phyloP scores from a whole-genome alignment of 2,113 vertebrate species.

The Lethenteron camtschaticum region DNA sequence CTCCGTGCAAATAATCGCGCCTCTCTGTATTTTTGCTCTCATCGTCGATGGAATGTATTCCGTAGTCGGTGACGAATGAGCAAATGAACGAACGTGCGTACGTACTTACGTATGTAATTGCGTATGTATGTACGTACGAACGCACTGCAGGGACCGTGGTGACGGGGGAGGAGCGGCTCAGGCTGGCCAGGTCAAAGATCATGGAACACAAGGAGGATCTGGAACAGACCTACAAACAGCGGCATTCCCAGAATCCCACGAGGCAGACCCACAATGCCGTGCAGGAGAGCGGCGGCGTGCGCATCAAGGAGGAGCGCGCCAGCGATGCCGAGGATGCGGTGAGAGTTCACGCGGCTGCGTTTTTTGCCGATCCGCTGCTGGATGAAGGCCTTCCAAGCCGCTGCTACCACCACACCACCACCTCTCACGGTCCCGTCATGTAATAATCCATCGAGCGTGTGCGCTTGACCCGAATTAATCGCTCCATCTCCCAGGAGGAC shows the following conservation, averaged over 20 bases:
- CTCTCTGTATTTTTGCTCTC: neutral
- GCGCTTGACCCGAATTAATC: too few relatives aligned
- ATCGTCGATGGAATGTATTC: too few relatives aligned
- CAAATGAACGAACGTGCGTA: too few relatives aligned
- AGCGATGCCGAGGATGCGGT: conserved; percentile 30
- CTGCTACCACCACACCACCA: conserved; percentile 10
- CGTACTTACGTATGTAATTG: too few relatives aligned
- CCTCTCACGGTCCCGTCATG: too few relatives aligned
- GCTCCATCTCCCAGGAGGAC: too few relatives aligned
- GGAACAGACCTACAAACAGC: conserved; percentile 38
- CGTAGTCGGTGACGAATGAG: too few relatives aligned
- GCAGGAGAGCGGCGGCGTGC: conserved; percentile 15
- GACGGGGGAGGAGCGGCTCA: conserved; percentile 55
- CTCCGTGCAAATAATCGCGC: conserved; percentile 10
- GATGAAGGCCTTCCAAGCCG: conserved; percentile 15
- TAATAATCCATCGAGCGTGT: too few relatives aligned
- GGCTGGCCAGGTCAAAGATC: conserved; percentile 36
- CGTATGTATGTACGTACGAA: too few relatives aligned
- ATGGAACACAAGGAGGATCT: conserved; percentile 36
- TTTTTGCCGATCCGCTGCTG: conserved; percentile 23
- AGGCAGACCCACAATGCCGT: neutral
- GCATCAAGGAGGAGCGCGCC: conserved; percentile 36
- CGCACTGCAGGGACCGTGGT: conserved; percentile 17
- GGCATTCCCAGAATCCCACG: conserved; percentile 19
- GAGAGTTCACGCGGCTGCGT: conserved; percentile 22